These are phyloP conservation scores for Campoplex nolae DNA, from an alignment of 2,888 invertebrate genomes.

Conservation along the genomic window DNA sequence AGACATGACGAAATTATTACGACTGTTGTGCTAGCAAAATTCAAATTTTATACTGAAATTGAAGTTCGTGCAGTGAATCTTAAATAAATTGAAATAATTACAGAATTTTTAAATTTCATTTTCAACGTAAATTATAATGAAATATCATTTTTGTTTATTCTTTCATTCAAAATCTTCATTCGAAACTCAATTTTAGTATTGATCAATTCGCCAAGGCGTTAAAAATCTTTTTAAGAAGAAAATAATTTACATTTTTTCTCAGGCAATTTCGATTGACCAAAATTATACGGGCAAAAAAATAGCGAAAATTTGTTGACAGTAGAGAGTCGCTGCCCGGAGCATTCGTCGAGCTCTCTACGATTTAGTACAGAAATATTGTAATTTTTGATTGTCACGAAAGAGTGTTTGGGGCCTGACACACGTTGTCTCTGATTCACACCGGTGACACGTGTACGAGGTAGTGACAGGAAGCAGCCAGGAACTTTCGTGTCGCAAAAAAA, in stretches of 20 bases:
- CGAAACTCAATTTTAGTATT: too few species aligned
- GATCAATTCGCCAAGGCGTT: too few species aligned
- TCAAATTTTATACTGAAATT: neutral
- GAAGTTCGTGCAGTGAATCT: neutral
- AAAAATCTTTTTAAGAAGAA: neutral
- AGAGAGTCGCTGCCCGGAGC: neutral
- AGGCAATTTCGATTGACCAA: neutral
- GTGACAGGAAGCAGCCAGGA: slow-evolving; percentile 21
- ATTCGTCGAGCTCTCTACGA: slow-evolving; percentile 43
- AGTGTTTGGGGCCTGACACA: slow-evolving; percentile 35
- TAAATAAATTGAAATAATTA: too few species aligned
- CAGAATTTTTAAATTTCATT: too few species aligned
- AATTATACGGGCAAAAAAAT: neutral
- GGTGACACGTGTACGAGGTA: slow-evolving; percentile 40
- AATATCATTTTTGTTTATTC: too few species aligned
- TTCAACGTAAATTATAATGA: too few species aligned
- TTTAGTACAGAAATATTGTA: slow-evolving; percentile 32
- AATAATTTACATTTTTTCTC: neutral
- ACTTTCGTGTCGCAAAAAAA: neutral
- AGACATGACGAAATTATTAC: too few species aligned
- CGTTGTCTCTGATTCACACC: slow-evolving; percentile 33
- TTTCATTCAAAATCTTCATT: too few species aligned
- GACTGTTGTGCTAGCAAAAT: neutral
- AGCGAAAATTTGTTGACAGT: neutral
- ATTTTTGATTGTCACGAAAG: slow-evolving; percentile 62